Conservation (phyloP, 2,797 vertebrate species). For the Pipistrellus nathusii region DNA sequence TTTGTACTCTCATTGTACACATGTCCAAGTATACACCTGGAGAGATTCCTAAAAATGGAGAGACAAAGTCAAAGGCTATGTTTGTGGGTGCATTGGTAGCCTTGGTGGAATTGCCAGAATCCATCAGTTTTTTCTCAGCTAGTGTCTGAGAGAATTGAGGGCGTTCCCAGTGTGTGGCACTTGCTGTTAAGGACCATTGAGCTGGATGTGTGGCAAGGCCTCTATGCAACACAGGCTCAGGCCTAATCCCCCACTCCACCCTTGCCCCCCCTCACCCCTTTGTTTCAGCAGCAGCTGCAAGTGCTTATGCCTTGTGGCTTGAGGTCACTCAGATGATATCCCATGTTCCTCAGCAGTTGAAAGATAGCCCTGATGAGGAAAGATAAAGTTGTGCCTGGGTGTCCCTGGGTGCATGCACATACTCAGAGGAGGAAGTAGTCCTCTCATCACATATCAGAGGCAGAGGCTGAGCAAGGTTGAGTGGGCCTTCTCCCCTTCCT, state of each 20-base stretch:
- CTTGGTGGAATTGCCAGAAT: neutral
- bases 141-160: accelerated
- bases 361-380: neutral
- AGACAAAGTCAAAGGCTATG: neutral
- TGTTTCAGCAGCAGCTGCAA: neutral
- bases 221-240: accelerated
- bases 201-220: neutral
- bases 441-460: neutral
- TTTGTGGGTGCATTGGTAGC: accelerated
- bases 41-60: neutral
- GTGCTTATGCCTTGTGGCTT: neutral
- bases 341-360: neutral
- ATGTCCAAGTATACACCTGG: neutral
- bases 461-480: neutral
- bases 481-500: neutral
- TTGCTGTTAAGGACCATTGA: neutral
- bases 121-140: neutral
- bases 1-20: accelerated
- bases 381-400: neutral
- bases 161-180: accelerated
- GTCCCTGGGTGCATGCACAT: accelerated
- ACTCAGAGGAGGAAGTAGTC: neutral
- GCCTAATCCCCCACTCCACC: neutral
- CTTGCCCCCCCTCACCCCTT: no score
- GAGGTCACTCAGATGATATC: neutral